These are phyloP conservation scores for Cryptus viduatorius DNA, from an alignment of 2,888 invertebrate species.

Conservation along the genomic window DNA sequence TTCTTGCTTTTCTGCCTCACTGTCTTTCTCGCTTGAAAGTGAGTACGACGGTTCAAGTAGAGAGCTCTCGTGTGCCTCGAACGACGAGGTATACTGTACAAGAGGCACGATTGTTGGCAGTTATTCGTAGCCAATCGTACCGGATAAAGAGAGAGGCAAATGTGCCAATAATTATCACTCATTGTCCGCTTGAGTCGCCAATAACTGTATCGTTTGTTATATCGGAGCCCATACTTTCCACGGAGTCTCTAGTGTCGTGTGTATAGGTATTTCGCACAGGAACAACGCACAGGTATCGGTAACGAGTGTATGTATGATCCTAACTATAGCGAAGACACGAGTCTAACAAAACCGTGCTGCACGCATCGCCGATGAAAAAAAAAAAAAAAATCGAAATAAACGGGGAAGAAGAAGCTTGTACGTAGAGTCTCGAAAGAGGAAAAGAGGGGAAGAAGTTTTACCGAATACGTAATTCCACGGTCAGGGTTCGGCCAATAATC, in stretches of 20 bases:
- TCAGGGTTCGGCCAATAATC: conserved; percentile 83
- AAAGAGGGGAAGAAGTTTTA: conserved; percentile 69
- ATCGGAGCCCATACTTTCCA: not conserved
- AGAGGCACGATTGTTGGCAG: conserved; percentile 18
- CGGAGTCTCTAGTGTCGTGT: not conserved
- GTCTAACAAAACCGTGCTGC: conserved; percentile 67
- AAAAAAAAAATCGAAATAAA: not conserved
- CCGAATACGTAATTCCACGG: conserved; percentile 80
- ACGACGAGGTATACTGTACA: not conserved
- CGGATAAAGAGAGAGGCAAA: conserved; percentile 11
- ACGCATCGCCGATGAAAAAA: conserved; percentile 74
- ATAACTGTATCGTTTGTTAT: conserved; percentile 7
- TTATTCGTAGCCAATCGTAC: conserved; percentile 2
- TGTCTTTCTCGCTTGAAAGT: conserved; percentile 49
- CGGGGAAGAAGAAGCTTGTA: not conserved
- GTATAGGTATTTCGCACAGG: not conserved
- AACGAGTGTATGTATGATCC: conserved; percentile 1
- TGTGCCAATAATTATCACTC: conserved; percentile 23
- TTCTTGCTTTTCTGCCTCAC: conserved; percentile 31
- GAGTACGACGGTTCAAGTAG: conserved; percentile 54
- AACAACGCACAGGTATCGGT: conserved; percentile 21
- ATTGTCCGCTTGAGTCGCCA: conserved; percentile 4
- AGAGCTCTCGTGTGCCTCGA: conserved; percentile 54
- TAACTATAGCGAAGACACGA: conserved; percentile 15
- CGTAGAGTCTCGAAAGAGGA: conserved; percentile 51